phyloP scores from a whole-genome alignment of 2,888 invertebrate species.

The Drosophila macrothrix region DNA sequence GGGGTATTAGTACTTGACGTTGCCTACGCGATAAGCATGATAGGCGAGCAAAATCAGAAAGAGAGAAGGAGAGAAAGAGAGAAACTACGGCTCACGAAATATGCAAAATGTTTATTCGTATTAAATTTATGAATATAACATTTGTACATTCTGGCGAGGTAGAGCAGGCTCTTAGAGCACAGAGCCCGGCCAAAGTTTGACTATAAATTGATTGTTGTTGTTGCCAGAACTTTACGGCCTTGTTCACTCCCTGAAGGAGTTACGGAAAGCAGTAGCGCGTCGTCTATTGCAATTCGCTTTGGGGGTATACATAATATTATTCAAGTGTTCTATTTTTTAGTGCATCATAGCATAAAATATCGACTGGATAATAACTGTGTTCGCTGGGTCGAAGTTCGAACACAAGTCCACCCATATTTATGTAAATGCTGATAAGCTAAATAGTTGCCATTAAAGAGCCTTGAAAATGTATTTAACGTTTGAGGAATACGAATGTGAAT shows the following conservation, averaged over 20 bases:
- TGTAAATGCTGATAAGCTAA: constrained; percentile 10
- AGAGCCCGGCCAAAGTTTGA: constrained; percentile 59
- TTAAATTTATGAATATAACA: constrained; percentile 80
- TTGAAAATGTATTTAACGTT: neutral
- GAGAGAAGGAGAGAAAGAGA: neutral
- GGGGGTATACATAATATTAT: constrained; percentile 53
- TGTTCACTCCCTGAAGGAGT: constrained; percentile 27
- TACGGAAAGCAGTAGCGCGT: constrained; percentile 32
- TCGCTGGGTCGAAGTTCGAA: neutral
- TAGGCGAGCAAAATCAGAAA: constrained; percentile 19
- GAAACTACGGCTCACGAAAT: constrained; percentile 60
- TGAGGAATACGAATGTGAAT: neutral
- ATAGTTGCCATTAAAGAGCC: neutral
- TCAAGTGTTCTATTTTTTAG: constrained; percentile 58
- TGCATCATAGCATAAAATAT: constrained; percentile 64
- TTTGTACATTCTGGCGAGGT: constrained; percentile 59
- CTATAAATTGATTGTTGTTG: constrained; percentile 64
- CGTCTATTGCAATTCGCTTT: constrained; percentile 57
- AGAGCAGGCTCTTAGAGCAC: constrained; percentile 37
- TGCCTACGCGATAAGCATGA: constrained; percentile 62
- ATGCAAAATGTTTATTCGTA: constrained; percentile 76
- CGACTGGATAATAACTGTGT: constrained; percentile 36
- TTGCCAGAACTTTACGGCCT: constrained; percentile 46
- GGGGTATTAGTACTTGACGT: constrained; percentile 54
- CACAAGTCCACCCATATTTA: neutral